Evolutionary conservation across 2,888 invertebrate species (phyloP).

Genomic region (Drosophila leonis): DNA sequence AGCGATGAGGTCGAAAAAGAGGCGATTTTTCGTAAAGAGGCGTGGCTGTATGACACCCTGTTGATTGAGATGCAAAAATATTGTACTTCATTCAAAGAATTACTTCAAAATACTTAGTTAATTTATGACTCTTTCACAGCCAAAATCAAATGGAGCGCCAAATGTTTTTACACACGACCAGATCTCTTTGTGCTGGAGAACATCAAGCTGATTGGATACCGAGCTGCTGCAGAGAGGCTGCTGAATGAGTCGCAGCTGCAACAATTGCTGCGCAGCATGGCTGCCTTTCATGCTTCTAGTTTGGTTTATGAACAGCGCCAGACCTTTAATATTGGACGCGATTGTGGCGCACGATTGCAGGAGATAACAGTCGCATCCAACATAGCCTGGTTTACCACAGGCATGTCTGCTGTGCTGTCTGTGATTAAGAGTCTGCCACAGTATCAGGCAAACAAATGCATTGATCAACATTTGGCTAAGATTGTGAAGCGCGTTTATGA

Average conservation of each 20-base stretch:
- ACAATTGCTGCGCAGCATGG: slow-evolving; percentile 80
- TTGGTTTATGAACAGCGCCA: slow-evolving; percentile 83
- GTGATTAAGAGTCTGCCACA: slow-evolving; percentile 62
- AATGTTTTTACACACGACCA: slow-evolving; percentile 79
- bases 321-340: slow-evolving; percentile 52
- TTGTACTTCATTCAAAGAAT: slow-evolving; percentile 59
- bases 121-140: slow-evolving; percentile 27
- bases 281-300: slow-evolving; percentile 84
- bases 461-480: slow-evolving; percentile 57
- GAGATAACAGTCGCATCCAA: slow-evolving; percentile 76
- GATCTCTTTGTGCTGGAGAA: slow-evolving; percentile 85
- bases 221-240: slow-evolving; percentile 14
- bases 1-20: slow-evolving; percentile 62
- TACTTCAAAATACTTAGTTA: no score
- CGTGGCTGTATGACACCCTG: slow-evolving; percentile 67
- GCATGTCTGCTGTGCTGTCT: slow-evolving; percentile 65
- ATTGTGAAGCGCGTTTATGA: slow-evolving; percentile 67
- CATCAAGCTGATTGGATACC: slow-evolving; percentile 66
- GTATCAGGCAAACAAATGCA: slow-evolving; percentile 53
- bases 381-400: slow-evolving; percentile 79
- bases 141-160: slow-evolving; percentile 74
- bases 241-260: slow-evolving; percentile 74
- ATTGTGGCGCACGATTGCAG: slow-evolving; percentile 50
- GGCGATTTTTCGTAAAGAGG: slow-evolving; percentile 77
- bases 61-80: slow-evolving; percentile 60